Evolutionary conservation across 2,113 vertebrate species (phyloP), one percentile per base, ranked within the genome.

Genomic region (Oryzias curvinotus): DNA sequence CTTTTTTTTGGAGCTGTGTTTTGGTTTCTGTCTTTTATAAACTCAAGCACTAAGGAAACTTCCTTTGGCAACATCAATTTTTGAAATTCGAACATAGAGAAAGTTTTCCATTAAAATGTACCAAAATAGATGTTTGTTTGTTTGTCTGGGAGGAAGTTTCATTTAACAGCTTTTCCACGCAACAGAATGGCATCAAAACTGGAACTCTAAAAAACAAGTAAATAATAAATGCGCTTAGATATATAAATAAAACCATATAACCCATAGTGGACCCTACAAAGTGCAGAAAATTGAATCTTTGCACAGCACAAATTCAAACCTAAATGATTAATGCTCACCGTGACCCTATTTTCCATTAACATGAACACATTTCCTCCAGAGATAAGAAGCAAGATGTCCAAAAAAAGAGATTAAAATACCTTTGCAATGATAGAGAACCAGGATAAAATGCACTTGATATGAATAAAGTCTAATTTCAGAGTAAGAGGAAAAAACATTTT

Each of bases 221-320:
- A 87, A 88, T 86, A 80, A 86, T 89, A 48, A 59, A 89, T 88
- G 23, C 13, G 30, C 46, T 53, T 52, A 53, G 69, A 82, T 73
- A 67, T 87, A 88, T 82, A 89, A 90, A 87, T 90, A 89, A 85
- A 88, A 80, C 68, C 69, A 75, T 72, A 82, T 80, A 79, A 75
- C 85, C 62, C 86, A 81, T 64, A 72, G 57, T 60, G 59, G 67
- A 72, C 65, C 69, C 44, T 74, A 70, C 71, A 83, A 85, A 89
- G 87, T 86, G 77, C 84, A 84, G 78, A 87, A 86, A 87, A 86
- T 84, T 82, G 83, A 84, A 88, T 87, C 71, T 77, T 83, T 87
- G 85, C 75, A 1, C 58, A 62, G 73, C 69, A 74, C 80, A 85
- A 89, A 88, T 87, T 78, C 78, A 78, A 69, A 80, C 80, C 84